phyloP scores from a whole-genome alignment of 2,888 invertebrate genomes.

The Strigamia maritima region DNA sequence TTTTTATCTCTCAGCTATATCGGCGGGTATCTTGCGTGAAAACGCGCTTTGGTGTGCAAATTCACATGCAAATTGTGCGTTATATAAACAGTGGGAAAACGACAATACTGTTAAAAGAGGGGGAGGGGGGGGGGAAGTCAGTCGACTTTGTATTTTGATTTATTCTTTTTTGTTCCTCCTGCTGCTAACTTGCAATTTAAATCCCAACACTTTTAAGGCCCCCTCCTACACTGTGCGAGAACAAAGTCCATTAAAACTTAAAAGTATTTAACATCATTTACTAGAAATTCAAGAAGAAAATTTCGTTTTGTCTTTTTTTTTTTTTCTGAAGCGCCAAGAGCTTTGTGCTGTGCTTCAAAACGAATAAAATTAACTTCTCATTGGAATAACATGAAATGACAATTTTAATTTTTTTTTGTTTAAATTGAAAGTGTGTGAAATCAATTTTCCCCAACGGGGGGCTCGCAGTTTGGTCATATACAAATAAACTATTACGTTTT shows the following conservation, averaged over 20 bases:
- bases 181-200: conserved; percentile 17
- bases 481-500: too few species aligned
- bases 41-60: conserved; percentile 11
- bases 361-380: too few species aligned
- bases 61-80: conserved; percentile 18
- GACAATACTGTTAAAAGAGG: neutral
- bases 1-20: neutral
- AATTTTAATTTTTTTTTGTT: too few species aligned
- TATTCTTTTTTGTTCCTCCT: conserved; percentile 28
- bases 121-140: neutral
- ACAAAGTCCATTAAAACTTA: conserved; percentile 21
- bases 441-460: too few species aligned
- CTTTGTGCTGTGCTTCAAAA: too few species aligned
- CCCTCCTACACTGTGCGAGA: neutral
- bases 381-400: too few species aligned
- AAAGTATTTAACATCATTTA: neutral
- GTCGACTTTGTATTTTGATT: conserved; percentile 21
- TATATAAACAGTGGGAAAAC: conserved; percentile 19
- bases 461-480: too few species aligned
- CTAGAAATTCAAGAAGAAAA: neutral
- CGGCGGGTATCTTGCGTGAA: neutral
- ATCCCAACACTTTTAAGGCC: neutral
- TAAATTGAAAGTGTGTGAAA: too few species aligned
- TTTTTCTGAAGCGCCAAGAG: too few species aligned
- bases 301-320: too few species aligned